A percentile compares a stretch with the other conserved stretches of the same genome.
phyloP scores from a whole-genome alignment of 2,113 vertebrate genomes.

The Trematocara variabile region DNA sequence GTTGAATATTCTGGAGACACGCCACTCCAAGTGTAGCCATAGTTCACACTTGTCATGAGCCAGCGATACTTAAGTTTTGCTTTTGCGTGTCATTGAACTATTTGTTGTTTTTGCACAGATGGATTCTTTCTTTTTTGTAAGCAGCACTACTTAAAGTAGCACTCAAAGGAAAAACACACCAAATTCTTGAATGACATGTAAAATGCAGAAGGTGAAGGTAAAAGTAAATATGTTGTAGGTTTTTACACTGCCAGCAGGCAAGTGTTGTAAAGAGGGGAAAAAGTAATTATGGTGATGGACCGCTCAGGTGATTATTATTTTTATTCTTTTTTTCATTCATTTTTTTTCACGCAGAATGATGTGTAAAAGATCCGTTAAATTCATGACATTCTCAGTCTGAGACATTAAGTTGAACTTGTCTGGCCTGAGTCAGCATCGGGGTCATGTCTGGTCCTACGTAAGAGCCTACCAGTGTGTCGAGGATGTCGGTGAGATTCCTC shows the following conservation, averaged over 20 bases:
- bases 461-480: not conserved
- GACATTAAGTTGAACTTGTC: not conserved
- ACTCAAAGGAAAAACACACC: not conserved
- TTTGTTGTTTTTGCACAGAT: not conserved
- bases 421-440: slow-evolving; percentile 48
- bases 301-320: not conserved
- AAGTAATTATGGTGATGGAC: not conserved
- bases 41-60: not conserved
- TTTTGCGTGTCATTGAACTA: not conserved
- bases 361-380: not conserved
- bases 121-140: not conserved
- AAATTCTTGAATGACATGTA: not conserved
- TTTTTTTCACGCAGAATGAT: not conserved
- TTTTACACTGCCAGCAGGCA: not conserved
- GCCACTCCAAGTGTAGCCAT: not conserved
- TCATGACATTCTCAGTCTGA: not conserved
- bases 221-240: not conserved
- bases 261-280: not conserved
- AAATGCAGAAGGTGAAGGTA: not conserved
- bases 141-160: not conserved
- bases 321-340: not conserved
- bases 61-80: not conserved
- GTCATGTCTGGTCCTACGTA: slow-evolving; percentile 40
- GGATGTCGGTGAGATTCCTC: slow-evolving; percentile 46
- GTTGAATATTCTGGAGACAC: not conserved